Conservation (phyloP, 2,113 vertebrate species). For the Brachypodius melanocephalos region DNA sequence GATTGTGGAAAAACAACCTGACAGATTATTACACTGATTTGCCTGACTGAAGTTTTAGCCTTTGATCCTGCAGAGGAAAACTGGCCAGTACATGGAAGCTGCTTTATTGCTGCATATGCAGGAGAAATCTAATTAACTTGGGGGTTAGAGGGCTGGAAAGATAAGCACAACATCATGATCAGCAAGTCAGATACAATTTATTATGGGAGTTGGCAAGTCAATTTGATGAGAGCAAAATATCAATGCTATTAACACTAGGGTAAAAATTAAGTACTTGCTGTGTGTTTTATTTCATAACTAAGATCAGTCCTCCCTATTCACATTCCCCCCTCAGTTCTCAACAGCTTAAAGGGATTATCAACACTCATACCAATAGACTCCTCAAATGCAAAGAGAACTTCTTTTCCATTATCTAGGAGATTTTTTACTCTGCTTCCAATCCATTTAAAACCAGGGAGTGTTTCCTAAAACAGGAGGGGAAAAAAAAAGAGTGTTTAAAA, state of each 20-base stretch:
- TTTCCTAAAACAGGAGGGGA: constrained; percentile 78
- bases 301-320: too few species aligned
- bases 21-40: not conserved
- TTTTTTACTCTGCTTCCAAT: constrained; percentile 90
- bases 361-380: constrained; percentile 88
- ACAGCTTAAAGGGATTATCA: not conserved
- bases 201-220: not conserved
- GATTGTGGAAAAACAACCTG: not conserved
- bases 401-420: constrained; percentile 80
- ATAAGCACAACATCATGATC: not conserved
- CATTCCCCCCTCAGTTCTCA: not conserved
- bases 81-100: not conserved
- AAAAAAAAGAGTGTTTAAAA: not conserved
- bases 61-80: not conserved
- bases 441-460: constrained; percentile 96
- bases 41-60: not conserved
- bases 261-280: not conserved
- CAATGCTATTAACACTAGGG: not conserved
- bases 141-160: not conserved
- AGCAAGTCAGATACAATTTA: not conserved
- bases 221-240: not conserved
- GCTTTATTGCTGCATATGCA: not conserved
- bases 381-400: constrained; percentile 92
- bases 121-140: not conserved
- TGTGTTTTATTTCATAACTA: not conserved